Base-by-base conservation (phyloP, 2,888 invertebrate species). In the Stenodema calcarata region DNA sequence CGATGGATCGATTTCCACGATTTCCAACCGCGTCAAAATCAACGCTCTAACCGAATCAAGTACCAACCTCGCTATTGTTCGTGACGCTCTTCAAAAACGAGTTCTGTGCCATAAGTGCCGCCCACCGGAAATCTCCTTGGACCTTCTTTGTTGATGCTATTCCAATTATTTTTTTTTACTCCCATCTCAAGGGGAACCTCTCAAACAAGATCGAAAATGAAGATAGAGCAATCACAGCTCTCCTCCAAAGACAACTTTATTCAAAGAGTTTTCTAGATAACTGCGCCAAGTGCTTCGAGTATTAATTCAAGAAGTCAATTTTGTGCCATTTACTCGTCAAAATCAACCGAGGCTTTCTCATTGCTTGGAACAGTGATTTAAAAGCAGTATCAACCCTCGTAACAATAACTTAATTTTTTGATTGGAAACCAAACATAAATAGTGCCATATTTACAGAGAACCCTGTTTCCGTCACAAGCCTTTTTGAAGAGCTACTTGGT, bases 191-290 rank as follows among this genome's bases (percentile, higher is more conserved):
- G 35, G 3, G 35, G 35, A 1, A 18, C 30, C 27, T 70, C 41
- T 73, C 73, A 35, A 73, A 78, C 12, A 18, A 44, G 44, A 78
- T 78, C 78, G 41, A 76, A 18, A 14, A 41, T 78, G 27, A 41
- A 78, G 78, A 78, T 78, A 78, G 23, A 78, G 44, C 44, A 44
- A 78, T 78, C 78, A 44, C 42, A 11, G 3, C 78, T 28, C 18
- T 76, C n/a, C 9, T 35, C 54, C 16, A 54, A 54, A 70, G 28
- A 70, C 70, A 70, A 14, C 6, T 2, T 27, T 27, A 2, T 50
- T 50, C 50, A 50, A 16, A 50, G 35, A n/a, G n/a, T 50, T 50
- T 30, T 27, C 70, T 70, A 27, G 70, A 70, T 70, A 16, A 70
- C 27, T 9, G 7, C 70, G 70, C 70, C 27, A 2, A 35, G 35